Percentiles rank a stretch among this genome's conserved stretches.
phyloP scores from a whole-genome alignment of 1,140 invertebrate species.

The Drosophila ercepeae region DNA sequence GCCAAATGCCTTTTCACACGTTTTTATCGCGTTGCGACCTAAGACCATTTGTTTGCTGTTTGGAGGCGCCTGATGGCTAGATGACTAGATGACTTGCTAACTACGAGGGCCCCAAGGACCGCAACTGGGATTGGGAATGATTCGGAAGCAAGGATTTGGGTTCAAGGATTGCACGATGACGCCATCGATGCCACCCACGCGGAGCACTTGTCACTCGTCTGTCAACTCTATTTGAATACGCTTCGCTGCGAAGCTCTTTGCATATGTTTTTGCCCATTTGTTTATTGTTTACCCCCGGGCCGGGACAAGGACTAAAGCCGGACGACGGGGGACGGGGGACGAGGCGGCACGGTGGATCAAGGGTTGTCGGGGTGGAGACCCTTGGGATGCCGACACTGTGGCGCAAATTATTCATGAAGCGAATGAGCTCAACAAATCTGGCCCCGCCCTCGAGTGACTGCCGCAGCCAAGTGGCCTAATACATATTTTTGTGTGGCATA shows the following conservation, averaged over 20 bases:
- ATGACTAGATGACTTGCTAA: slow-evolving; percentile 73
- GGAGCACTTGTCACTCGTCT: slow-evolving; percentile 52
- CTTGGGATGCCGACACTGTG: slow-evolving; percentile 64
- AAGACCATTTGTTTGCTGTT: slow-evolving; percentile 69
- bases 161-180: slow-evolving; percentile 46
- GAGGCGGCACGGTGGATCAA: background rate
- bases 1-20: slow-evolving; percentile 76
- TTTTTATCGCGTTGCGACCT: slow-evolving; percentile 63
- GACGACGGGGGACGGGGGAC: background rate
- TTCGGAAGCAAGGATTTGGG: background rate
- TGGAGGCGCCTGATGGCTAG: slow-evolving; percentile 50
- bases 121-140: background rate
- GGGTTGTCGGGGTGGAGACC: background rate
- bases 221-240: slow-evolving; percentile 72
- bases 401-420: slow-evolving; percentile 79
- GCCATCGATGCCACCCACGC: slow-evolving; percentile 63
- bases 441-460: slow-evolving; percentile 33
- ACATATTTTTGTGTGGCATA: slow-evolving; percentile 73
- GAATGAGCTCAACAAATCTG: slow-evolving; percentile 79
- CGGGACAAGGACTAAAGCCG: background rate
- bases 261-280: slow-evolving; percentile 79
- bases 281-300: slow-evolving; percentile 63
- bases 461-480: slow-evolving; percentile 69
- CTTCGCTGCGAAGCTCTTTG: slow-evolving; percentile 48
- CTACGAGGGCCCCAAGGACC: slow-evolving; percentile 25